Conservation (phyloP, 2,113 vertebrate genomes). For the Colaptes auratus region DNA sequence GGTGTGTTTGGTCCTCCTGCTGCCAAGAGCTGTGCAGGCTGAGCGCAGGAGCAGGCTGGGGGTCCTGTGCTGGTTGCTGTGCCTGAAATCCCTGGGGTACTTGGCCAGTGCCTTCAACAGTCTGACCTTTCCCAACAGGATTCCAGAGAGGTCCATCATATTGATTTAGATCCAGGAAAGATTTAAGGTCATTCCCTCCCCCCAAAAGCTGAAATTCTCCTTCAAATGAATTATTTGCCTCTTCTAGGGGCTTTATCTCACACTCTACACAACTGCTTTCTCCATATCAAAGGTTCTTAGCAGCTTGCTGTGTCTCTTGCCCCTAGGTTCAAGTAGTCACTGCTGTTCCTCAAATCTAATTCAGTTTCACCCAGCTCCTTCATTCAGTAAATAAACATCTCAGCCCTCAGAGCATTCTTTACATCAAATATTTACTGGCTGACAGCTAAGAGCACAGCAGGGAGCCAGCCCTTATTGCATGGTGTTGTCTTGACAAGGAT, state of each 20-base stretch:
- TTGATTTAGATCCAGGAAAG: too few relatives aligned
- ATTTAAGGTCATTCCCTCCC: too few relatives aligned
- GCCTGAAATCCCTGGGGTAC: too few relatives aligned
- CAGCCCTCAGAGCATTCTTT: neutral
- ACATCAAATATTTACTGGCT: neutral
- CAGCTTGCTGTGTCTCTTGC: neutral
- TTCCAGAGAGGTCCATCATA: too few relatives aligned
- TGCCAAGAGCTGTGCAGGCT: too few relatives aligned
- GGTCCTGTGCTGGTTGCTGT: too few relatives aligned
- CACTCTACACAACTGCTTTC: neutral
- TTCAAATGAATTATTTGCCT: neutral
- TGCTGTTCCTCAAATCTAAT: neutral
- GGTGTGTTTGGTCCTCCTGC: neutral
- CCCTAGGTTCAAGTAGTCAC: neutral
- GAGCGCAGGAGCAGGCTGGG: too few relatives aligned
- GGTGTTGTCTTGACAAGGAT: neutral
- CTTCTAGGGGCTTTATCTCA: neutral
- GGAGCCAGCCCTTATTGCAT: neutral
- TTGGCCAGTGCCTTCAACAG: too few relatives aligned
- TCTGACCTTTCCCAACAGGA: too few relatives aligned
- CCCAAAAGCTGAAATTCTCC: neutral
- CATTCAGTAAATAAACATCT: neutral
- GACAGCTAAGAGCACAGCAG: neutral
- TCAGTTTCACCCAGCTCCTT: neutral
- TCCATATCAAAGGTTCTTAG: neutral